These are phyloP conservation scores for Sycophila texana DNA, from an alignment of 2,888 invertebrate genomes.

Conservation along the genomic window DNA sequence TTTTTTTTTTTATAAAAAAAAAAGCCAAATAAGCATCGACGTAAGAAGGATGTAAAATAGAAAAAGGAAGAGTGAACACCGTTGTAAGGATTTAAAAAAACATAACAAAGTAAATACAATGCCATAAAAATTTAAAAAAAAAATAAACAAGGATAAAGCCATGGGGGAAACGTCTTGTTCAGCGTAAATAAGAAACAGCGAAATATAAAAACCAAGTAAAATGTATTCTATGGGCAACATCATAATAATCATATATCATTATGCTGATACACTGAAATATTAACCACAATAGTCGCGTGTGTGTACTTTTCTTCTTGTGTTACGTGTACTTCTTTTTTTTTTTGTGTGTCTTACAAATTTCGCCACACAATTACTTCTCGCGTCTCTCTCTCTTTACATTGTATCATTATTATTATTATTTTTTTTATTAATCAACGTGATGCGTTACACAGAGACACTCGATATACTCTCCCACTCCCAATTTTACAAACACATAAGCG, in stretches of 20 bases:
- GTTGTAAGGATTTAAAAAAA: no score
- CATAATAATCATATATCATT: constrained; percentile 72
- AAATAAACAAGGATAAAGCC: neutral
- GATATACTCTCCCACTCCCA: constrained; percentile 67
- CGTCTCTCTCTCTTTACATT: constrained; percentile 23
- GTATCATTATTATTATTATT: constrained; percentile 4
- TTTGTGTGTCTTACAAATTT: constrained; percentile 59
- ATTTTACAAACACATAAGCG: constrained; percentile 57
- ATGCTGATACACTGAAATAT: constrained; percentile 75
- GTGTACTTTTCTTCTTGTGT: constrained; percentile 41
- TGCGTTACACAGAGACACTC: constrained; percentile 65
- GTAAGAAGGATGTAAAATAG: no score
- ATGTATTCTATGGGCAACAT: constrained; percentile 76
- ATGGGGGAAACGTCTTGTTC: no score
- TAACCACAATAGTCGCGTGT: constrained; percentile 68
- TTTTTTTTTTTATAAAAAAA: no score
- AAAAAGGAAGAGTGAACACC: no score
- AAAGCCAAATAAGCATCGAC: no score
- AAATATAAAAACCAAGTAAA: constrained; percentile 75
- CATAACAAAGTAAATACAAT: neutral
- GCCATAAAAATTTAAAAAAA: neutral
- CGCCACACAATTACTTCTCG: constrained; percentile 35
- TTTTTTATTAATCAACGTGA: constrained; percentile 60
- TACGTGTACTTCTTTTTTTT: constrained; percentile 16
- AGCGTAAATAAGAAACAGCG: constrained; percentile 59